Evolutionary conservation across 37 sponge, comb jelly and placozoan species (phyloP).

Genomic region (Theonella swinhoei): DNA sequence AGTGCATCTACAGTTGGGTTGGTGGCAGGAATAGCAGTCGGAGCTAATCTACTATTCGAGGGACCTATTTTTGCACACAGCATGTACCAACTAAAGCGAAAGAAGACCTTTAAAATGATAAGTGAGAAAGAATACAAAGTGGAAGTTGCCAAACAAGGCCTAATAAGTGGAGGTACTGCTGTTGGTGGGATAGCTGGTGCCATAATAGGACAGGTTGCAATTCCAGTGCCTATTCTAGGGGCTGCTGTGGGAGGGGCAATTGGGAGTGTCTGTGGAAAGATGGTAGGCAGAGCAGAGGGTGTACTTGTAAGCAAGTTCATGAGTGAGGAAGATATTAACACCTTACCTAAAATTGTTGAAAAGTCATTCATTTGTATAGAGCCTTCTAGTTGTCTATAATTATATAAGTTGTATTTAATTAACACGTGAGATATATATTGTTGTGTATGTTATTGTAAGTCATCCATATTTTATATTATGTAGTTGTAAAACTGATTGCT

Average conservation of each 20-base stretch:
- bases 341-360: no score
- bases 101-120: slow-evolving; percentile 40
- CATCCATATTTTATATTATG: no score
- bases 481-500: no score
- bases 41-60: slow-evolving; percentile 12
- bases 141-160: slow-evolving; percentile 8
- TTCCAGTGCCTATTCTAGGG: slow-evolving; percentile 38
- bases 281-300: slow-evolving; percentile 18
- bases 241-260: slow-evolving; percentile 37
- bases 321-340: no score
- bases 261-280: slow-evolving; percentile 16
- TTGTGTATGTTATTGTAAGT: no score
- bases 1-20: slow-evolving; percentile 11
- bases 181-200: slow-evolving; percentile 31
- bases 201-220: slow-evolving; percentile 23
- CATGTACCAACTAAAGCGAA: slow-evolving; percentile 36
- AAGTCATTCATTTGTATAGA: no score
- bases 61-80: slow-evolving; percentile 6
- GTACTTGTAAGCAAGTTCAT: slow-evolving; percentile 33
- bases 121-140: slow-evolving; percentile 22
- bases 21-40: slow-evolving; percentile 6
- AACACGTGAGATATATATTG: no score
- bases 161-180: slow-evolving; percentile 6
- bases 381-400: no score
- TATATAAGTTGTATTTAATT: no score